phyloP scores from a whole-genome alignment of 2,797 vertebrate species.

The Eulemur mongoz region DNA sequence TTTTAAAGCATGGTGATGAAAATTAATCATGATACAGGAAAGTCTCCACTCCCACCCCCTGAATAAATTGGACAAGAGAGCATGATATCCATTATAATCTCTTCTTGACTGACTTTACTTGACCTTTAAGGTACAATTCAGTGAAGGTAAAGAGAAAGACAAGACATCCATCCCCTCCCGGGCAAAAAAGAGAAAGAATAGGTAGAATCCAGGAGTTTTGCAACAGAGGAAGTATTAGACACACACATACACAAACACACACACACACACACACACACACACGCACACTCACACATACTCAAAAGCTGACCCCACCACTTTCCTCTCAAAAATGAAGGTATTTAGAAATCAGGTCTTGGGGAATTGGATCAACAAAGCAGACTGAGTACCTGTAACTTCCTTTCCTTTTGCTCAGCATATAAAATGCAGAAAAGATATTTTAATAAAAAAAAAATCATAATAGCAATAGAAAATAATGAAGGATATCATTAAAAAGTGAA shows the following conservation, averaged over 20 bases:
- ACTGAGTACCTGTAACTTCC: background rate
- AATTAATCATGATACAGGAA: background rate
- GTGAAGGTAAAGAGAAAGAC: background rate
- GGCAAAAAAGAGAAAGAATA: background rate
- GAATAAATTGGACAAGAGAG: background rate
- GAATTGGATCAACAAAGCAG: background rate
- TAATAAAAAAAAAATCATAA: background rate
- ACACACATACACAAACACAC: background rate
- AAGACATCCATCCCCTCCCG: background rate
- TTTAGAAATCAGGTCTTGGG: background rate
- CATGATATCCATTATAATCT: background rate
- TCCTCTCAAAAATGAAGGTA: background rate
- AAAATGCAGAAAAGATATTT: background rate
- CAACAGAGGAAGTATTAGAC: background rate
- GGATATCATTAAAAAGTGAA: background rate
- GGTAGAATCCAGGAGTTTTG: background rate
- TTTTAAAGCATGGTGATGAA: conserved; percentile 57
- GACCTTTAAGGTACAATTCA: background rate
- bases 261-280: background rate
- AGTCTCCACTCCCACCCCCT: background rate
- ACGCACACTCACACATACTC: background rate
- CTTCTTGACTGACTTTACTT: background rate
- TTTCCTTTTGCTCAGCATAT: background rate
- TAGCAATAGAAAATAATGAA: background rate
- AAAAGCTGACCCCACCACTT: background rate